Evolutionary conservation across 1,140 invertebrate genomes (phyloP), one percentile per base, ranked within the genome.

Genomic region (Nixonia krombeini): DNA sequence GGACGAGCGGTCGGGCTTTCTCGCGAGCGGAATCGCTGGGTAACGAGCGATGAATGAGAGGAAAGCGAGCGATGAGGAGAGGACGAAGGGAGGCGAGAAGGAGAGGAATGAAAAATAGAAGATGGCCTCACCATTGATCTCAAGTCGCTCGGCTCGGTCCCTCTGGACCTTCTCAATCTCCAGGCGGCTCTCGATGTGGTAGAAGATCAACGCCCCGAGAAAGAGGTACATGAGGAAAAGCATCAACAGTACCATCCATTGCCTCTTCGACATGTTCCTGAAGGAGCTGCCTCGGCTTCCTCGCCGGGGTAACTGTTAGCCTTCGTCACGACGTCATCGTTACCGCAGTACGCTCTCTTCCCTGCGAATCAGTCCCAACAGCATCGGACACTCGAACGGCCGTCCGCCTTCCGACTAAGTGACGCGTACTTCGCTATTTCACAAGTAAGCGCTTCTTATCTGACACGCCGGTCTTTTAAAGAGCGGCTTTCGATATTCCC

Each of bases 151-250:
- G 53, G 83, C 70, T 51, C 84, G 87, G 44, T 89, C 87, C 68
- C 86, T 76, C 37, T 78, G 74, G 25, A 89, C 84, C 44, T 88
- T 82, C 42, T 87, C 78, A 40, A 87, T 76, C 79, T 94, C 92
- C 65, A 90, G 71, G 31, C 84, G 84, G 70, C 89, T 89, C 82
- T 94, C 92, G 59, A 93, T 91, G 73, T 90, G 88, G 78, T 92
- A 92, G 73, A 93, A 94, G 52, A 94, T 90, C 37, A 88, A 89
- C 1, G 92, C 92, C 8, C 92, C 93, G 46, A 93, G 86, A 69
- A 93, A 81, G 47, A 94, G 82, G 76, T 94, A 94, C 21, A 89
- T 87, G 33, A 93, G 87, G 69, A 93, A 93, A 57, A 94, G 86
- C 65, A 90, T 88, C 65, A 93, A 84, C 80, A 93, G 86, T 41